Percentiles rank a stretch among this genome's conserved stretches.
phyloP scores from a whole-genome alignment of 2,888 invertebrate genomes.

The Apodemia zela region DNA sequence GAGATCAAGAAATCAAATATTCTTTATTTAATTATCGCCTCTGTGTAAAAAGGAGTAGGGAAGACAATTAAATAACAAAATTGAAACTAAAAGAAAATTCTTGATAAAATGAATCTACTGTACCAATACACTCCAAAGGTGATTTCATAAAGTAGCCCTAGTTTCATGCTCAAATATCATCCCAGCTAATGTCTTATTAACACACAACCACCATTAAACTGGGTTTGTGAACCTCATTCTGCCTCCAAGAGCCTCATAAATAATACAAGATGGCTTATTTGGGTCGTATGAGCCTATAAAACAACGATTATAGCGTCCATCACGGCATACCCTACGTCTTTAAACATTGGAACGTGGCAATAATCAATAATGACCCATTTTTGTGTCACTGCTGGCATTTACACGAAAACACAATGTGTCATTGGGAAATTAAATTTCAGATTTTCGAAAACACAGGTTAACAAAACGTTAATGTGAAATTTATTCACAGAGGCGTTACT shows the following conservation, averaged over 20 bases:
- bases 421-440: too few species aligned
- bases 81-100: not conserved
- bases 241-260: constrained; percentile 38
- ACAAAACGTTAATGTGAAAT: too few species aligned
- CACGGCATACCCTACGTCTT: constrained; percentile 8
- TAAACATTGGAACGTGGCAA: constrained; percentile 11
- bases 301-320: constrained; percentile 12
- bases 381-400: not conserved
- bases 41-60: too few species aligned
- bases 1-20: too few species aligned
- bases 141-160: not conserved
- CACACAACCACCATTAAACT: not conserved
- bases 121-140: not conserved
- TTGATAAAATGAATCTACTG: not conserved
- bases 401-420: not conserved
- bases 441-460: too few species aligned
- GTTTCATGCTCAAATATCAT: not conserved
- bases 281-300: constrained; percentile 22
- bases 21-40: too few species aligned
- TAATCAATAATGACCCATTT: constrained; percentile 15
- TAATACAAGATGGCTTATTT: constrained; percentile 40
- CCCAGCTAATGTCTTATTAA: constrained; percentile 1
- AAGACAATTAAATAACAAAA: too few species aligned
- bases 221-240: not conserved
- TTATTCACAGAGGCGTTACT: too few species aligned